Percentiles rank a stretch among this genome's conserved stretches.
Conservation (phyloP, 2,797 vertebrate genomes). For the Halcyon badia region DNA sequence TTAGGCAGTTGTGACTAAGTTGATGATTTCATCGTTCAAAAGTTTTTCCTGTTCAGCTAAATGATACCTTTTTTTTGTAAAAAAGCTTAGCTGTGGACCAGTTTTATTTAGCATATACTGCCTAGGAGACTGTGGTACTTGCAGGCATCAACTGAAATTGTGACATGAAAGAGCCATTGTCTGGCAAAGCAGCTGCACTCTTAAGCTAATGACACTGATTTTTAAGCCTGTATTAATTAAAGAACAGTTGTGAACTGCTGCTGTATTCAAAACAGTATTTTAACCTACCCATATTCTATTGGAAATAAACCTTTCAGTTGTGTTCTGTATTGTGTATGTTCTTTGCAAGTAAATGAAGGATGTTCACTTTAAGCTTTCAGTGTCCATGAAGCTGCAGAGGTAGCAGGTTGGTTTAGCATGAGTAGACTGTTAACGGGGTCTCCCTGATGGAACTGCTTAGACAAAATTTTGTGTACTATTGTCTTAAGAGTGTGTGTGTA, state of each 20-base stretch:
- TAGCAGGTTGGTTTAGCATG: neutral
- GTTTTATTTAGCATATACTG: neutral
- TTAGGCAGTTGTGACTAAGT: neutral
- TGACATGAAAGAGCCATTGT: conserved; percentile 69
- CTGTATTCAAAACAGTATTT: neutral
- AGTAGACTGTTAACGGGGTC: neutral
- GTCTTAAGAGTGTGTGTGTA: neutral
- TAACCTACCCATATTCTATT: neutral
- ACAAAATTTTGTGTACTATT: neutral
- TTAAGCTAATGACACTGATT: neutral
- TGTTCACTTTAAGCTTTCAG: neutral
- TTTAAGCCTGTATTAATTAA: conserved; percentile 32
- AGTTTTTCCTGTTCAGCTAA: conserved; percentile 21
- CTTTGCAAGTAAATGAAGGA: neutral
- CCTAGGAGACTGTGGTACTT: neutral
- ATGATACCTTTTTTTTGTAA: neutral
- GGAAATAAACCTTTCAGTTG: neutral
- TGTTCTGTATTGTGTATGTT: neutral
- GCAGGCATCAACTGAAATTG: neutral
- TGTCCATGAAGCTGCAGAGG: neutral
- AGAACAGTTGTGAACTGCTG: neutral
- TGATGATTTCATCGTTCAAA: neutral
- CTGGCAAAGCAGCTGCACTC: conserved; percentile 34
- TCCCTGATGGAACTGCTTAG: neutral
- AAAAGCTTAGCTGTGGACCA: neutral